phyloP scores from a whole-genome alignment of 2,888 invertebrate genomes.

The Idaea straminata region DNA sequence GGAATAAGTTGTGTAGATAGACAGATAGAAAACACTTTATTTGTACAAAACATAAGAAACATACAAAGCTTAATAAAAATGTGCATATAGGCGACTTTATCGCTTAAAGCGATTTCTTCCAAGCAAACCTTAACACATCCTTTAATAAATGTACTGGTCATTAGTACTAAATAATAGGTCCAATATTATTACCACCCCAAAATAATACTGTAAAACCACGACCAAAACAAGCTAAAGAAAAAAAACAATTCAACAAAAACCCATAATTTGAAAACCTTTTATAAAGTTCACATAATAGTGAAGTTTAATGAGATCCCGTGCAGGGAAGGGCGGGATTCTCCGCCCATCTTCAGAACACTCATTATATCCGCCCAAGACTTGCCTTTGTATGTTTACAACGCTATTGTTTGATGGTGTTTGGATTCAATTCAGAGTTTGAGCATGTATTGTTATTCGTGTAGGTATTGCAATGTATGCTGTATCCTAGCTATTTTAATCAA shows the following conservation, averaged over 20 bases:
- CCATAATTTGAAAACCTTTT: not conserved
- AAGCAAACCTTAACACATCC: no score
- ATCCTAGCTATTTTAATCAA: no score
- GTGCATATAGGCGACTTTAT: no score
- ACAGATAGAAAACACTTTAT: no score
- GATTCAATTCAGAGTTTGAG: not conserved
- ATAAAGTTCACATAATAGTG: not conserved
- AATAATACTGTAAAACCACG: not conserved
- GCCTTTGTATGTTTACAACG: not conserved
- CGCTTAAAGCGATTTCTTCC: no score
- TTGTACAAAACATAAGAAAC: no score
- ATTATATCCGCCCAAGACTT: constrained; percentile 16
- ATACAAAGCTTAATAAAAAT: no score
- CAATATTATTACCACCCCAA: not conserved
- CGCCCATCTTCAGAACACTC: constrained; percentile 28
- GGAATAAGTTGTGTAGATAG: no score
- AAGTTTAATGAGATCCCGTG: constrained; percentile 24
- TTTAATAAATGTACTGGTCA: no score
- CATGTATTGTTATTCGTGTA: no score
- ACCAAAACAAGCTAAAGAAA: not conserved
- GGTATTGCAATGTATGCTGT: no score
- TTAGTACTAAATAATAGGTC: no score
- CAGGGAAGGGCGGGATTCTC: constrained; percentile 19
- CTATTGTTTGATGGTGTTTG: constrained; percentile 1
- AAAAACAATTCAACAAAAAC: constrained; percentile 18